Conservation (phyloP, 2,797 vertebrate genomes). For the Cuniculus paca region DNA sequence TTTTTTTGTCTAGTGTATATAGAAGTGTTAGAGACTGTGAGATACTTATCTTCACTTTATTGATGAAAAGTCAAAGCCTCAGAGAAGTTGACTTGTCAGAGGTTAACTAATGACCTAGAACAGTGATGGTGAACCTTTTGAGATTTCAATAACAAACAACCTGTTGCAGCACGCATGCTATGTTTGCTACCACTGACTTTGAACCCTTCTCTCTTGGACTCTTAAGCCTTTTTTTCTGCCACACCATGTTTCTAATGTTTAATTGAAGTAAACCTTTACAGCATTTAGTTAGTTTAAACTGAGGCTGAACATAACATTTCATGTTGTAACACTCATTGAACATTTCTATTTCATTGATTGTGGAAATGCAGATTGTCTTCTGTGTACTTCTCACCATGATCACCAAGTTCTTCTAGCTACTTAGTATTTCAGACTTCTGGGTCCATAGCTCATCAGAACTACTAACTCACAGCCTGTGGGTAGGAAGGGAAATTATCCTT, state of each 20-base stretch:
- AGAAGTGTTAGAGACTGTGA: not conserved
- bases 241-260: not conserved
- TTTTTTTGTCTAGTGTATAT: not conserved
- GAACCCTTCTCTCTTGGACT: not conserved
- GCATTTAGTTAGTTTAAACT: not conserved
- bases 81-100: not conserved
- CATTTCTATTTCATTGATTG: not conserved
- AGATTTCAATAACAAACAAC: not conserved
- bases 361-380: not conserved
- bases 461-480: not conserved
- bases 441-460: not conserved
- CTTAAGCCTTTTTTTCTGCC: not conserved
- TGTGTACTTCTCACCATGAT: not conserved
- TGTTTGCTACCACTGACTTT: not conserved
- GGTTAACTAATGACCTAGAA: not conserved
- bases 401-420: not conserved
- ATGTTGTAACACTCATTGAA: not conserved
- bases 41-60: not conserved
- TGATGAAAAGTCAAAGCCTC: not conserved
- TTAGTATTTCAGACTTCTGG: not conserved
- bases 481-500: conserved; percentile 20
- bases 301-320: not conserved
- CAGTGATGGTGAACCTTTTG: not conserved
- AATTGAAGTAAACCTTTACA: not conserved
- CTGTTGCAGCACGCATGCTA: not conserved